A percentile compares a stretch with the other conserved stretches of the same genome.
phyloP scores from a whole-genome alignment of 2,888 invertebrate species.

The Drosophila merina region DNA sequence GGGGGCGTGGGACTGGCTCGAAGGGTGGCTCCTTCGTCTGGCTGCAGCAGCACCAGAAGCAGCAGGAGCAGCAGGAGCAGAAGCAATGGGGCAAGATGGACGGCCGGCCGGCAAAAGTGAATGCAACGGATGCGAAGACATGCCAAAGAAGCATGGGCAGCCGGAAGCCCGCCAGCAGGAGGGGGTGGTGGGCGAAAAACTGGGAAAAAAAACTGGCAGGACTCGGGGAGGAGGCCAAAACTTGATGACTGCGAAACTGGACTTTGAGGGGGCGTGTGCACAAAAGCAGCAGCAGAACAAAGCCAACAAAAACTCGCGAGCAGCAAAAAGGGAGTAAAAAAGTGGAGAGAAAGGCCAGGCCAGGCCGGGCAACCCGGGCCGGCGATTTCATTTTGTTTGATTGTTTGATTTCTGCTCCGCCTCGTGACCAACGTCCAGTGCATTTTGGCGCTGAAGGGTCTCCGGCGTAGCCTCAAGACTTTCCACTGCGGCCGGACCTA shows the following conservation, averaged over 20 bases:
- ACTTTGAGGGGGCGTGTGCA: conserved; percentile 69
- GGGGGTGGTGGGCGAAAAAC: neutral
- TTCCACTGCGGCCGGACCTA: conserved; percentile 58
- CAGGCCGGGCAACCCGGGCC: conserved; percentile 14
- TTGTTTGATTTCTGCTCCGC: conserved; percentile 74
- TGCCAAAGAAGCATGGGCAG: conserved; percentile 76
- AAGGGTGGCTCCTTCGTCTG: conserved; percentile 59
- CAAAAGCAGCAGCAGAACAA: conserved; percentile 61
- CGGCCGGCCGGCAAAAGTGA: conserved; percentile 52
- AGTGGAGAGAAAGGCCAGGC: conserved; percentile 4
- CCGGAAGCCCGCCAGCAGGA: conserved; percentile 54
- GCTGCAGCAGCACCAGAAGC: conserved; percentile 25
- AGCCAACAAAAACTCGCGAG: conserved; percentile 54
- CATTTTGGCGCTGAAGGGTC: conserved; percentile 75
- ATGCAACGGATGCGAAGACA: conserved; percentile 80
- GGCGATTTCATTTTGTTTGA: conserved; percentile 77
- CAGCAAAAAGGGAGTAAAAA: conserved; percentile 22
- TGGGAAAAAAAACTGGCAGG: neutral
- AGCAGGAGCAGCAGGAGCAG: conserved; percentile 48
- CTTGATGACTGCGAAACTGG: conserved; percentile 74
- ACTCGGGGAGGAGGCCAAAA: conserved; percentile 55
- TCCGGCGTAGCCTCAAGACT: conserved; percentile 77
- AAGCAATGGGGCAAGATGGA: conserved; percentile 49
- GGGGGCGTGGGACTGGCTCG: conserved; percentile 20
- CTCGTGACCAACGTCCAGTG: conserved; percentile 48